Evolutionary conservation across 1,140 invertebrate genomes (phyloP).

Genomic region (Sarcophaga peregrina): DNA sequence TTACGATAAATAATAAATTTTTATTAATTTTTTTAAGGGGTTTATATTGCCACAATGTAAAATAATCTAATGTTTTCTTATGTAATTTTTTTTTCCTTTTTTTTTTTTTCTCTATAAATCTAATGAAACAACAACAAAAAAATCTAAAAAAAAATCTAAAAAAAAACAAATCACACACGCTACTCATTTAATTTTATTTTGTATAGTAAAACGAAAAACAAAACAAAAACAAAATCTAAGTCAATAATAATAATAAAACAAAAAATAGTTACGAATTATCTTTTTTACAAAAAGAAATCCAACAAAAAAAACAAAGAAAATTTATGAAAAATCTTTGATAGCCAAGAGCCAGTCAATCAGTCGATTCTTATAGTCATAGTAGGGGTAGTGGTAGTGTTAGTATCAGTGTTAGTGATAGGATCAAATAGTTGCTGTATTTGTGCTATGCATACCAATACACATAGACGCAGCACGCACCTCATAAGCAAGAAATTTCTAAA

Average conservation of each 20-base stretch:
- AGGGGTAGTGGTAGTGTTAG: too few species aligned
- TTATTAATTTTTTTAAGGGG: slow-evolving; percentile 46
- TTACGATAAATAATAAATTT: slow-evolving; percentile 14
- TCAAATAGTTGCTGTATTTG: too few species aligned
- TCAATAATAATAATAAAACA: slow-evolving; percentile 19
- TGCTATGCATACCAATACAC: too few species aligned
- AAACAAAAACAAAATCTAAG: neutral
- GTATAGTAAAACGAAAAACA: neutral
- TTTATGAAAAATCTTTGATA: too few species aligned
- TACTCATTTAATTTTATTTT: neutral
- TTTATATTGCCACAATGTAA: slow-evolving; percentile 47
- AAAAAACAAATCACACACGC: neutral
- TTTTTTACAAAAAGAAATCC: neutral
- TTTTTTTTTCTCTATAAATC: slow-evolving; percentile 35
- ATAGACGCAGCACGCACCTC: too few species aligned
- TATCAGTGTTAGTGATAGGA: too few species aligned
- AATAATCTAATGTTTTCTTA: slow-evolving; percentile 48
- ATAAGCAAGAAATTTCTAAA: too few species aligned
- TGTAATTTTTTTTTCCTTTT: slow-evolving; percentile 45
- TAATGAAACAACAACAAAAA: slow-evolving; percentile 36
- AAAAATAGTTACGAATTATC: slow-evolving; percentile 37
- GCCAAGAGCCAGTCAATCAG: too few species aligned
- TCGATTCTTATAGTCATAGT: too few species aligned
- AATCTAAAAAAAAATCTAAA: slow-evolving; percentile 24
- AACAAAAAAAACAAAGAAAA: too few species aligned